These are phyloP conservation scores for Oryctes rhinoceros DNA, from an alignment of 1,140 invertebrate species.

Conservation along the genomic window DNA sequence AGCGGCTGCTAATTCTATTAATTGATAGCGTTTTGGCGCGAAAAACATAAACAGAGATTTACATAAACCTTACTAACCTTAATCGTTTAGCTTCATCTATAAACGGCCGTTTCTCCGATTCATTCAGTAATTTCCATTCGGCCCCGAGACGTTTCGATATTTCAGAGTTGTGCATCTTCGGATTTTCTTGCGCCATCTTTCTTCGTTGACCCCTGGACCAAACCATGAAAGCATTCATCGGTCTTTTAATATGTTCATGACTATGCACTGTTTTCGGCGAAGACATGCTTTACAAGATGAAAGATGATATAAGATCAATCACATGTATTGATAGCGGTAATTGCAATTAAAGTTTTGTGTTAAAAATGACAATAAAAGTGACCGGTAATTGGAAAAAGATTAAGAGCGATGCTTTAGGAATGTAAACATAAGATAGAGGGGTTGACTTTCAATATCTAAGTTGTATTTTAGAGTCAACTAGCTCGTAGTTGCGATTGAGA, in stretches of 20 bases:
- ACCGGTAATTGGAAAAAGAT: slow-evolving; percentile 3
- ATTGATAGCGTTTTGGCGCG: neutral
- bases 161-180: slow-evolving; percentile 97
- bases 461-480: slow-evolving; percentile 42
- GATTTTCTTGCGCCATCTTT: slow-evolving; percentile 98
- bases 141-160: slow-evolving; percentile 90
- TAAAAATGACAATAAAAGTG: neutral
- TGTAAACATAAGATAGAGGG: slow-evolving; percentile 12
- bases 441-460: neutral
- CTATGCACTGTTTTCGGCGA: slow-evolving; percentile 56
- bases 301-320: neutral
- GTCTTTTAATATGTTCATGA: slow-evolving; percentile 84
- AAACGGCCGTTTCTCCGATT: slow-evolving; percentile 91
- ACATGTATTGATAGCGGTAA: neutral
- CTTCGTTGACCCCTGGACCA: slow-evolving; percentile 88
- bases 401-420: neutral
- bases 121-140: slow-evolving; percentile 89
- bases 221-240: slow-evolving; percentile 95
- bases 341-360: neutral
- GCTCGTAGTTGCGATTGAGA: slow-evolving; percentile 47
- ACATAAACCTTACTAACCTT: slow-evolving; percentile 70
- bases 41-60: neutral
- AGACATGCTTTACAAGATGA: slow-evolving; percentile 49
- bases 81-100: slow-evolving; percentile 96
- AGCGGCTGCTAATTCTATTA: too few species aligned